These are phyloP conservation scores for Macrobrachium rosenbergii DNA, from an alignment of 1,140 invertebrate genomes.

Conservation along the genomic window DNA sequence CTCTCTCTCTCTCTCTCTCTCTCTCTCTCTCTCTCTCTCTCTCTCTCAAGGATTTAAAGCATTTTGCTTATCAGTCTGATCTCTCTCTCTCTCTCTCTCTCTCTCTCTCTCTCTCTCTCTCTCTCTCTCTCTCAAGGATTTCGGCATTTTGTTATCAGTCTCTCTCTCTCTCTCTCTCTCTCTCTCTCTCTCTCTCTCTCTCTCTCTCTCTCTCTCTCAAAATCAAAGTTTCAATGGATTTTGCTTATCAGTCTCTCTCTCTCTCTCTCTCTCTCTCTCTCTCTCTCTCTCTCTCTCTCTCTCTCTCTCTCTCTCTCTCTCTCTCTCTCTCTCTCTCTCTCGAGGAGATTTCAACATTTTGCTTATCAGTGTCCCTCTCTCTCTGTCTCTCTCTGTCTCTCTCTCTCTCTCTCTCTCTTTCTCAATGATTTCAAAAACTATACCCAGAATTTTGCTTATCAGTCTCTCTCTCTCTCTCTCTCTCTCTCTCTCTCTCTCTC, in stretches of 20 bases:
- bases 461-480: no score
- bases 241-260: not conserved
- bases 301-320: not conserved
- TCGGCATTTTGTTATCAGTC: no score
- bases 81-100: conserved; percentile 41
- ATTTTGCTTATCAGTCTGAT: not conserved
- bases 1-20: no score
- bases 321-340: not conserved
- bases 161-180: no score
- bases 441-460: not conserved
- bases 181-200: no score
- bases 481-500: no score
- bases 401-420: no score
- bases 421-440: no score
- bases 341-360: not conserved
- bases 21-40: conserved; percentile 32
- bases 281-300: no score
- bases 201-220: no score
- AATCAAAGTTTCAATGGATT: no score
- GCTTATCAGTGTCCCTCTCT: not conserved
- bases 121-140: conserved; percentile 27
- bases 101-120: conserved; percentile 28
- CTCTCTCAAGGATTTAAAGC: conserved; percentile 1
- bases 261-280: no score
- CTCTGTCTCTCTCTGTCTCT: conserved; percentile 25